Evolutionary conservation across 2,113 vertebrate species (phyloP).

Genomic region (Baryphthengus martii): DNA sequence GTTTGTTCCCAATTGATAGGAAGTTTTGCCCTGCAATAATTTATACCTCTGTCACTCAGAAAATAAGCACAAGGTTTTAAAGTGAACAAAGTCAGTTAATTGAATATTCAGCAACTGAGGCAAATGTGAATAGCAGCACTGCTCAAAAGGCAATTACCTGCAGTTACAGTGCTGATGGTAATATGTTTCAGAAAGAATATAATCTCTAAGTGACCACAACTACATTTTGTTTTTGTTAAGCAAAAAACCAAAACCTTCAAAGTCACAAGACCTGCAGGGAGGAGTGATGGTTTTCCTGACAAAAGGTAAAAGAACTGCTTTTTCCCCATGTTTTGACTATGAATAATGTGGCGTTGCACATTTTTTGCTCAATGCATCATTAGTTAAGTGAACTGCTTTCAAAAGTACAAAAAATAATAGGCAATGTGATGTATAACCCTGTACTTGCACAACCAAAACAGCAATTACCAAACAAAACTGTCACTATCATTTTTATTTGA

Average conservation of each 20-base stretch:
- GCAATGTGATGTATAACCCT: not conserved
- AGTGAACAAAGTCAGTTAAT: not conserved
- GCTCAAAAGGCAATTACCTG: not conserved
- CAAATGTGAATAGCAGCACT: not conserved
- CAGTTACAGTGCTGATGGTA: not conserved
- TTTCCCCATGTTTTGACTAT: not conserved
- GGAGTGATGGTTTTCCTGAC: not conserved
- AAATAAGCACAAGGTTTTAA: not conserved
- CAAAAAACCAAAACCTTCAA: not conserved
- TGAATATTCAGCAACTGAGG: not conserved
- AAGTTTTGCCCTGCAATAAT: not conserved
- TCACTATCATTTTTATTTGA: not conserved
- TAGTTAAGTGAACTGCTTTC: not conserved
- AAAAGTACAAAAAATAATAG: not conserved
- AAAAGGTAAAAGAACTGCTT: not conserved
- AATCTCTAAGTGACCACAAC: not conserved
- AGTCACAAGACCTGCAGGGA: not conserved
- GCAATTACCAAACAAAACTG: not conserved
- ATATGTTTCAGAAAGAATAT: not conserved
- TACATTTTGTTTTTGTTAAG: not conserved
- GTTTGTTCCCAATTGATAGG: not conserved
- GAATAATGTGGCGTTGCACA: not conserved
- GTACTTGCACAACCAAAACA: not conserved
- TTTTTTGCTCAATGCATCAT: not conserved
- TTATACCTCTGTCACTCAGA: not conserved